These are phyloP conservation scores for Mythimna loreyi DNA, from an alignment of 2,888 invertebrate genomes.

Conservation along the genomic window DNA sequence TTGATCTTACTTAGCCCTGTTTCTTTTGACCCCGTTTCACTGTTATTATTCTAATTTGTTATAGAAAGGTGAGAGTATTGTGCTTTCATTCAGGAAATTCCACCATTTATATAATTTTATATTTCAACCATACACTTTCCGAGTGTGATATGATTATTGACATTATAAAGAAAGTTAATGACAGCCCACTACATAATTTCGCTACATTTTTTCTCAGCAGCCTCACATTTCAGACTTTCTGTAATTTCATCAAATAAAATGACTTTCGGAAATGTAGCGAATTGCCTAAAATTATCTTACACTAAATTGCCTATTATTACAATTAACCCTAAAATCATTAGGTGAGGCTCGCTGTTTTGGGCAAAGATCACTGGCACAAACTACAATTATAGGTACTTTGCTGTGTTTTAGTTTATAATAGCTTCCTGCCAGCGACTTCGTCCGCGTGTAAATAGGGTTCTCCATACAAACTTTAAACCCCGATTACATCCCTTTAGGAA, in stretches of 20 bases:
- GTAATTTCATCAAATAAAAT: conserved; percentile 31
- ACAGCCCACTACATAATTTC: conserved; percentile 22
- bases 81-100: conserved; percentile 2
- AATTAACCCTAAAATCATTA: background rate
- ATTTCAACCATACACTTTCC: conserved; percentile 11
- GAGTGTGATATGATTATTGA: conserved; percentile 55
- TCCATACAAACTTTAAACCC: too few species aligned
- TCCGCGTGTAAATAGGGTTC: too few species aligned
- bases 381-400: too few species aligned
- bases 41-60: background rate
- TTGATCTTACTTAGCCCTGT: too few species aligned
- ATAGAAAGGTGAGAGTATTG: conserved; percentile 15
- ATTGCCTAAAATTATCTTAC: conserved; percentile 13
- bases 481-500: too few species aligned
- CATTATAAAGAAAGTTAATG: conserved; percentile 54
- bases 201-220: conserved; percentile 17
- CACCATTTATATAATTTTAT: conserved; percentile 2
- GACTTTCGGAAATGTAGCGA: conserved; percentile 30
- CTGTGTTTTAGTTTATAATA: too few species aligned
- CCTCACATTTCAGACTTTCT: conserved; percentile 32
- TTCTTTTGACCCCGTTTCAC: too few species aligned
- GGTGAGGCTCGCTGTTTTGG: background rate
- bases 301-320: background rate
- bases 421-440: too few species aligned
- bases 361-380: conserved; percentile 4